Conservation (phyloP, 2,797 vertebrate genomes). For the Cuniculus paca region DNA sequence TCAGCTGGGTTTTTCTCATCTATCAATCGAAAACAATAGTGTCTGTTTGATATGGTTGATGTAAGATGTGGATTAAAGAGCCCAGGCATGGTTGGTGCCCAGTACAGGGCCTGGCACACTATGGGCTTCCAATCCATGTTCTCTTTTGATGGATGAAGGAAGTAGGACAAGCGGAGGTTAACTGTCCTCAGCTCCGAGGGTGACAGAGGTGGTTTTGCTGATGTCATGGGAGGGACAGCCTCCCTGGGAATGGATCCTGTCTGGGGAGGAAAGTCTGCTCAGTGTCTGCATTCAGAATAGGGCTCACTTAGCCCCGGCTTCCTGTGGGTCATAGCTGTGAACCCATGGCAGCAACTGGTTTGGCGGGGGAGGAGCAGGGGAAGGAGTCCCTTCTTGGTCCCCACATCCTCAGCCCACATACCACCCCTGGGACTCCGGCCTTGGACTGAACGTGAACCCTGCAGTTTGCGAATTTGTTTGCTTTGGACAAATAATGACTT, state of each 20-base stretch:
- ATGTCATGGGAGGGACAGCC: constrained; percentile 57
- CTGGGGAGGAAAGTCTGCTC: constrained; percentile 24
- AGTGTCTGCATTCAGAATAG: not conserved
- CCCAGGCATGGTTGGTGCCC: not conserved
- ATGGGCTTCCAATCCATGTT: not conserved
- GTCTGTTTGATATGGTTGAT: not conserved
- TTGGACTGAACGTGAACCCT: constrained; percentile 79
- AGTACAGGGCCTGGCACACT: not conserved
- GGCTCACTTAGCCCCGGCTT: constrained; percentile 6
- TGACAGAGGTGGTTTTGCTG: constrained; percentile 60
- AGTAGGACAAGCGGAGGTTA: not conserved
- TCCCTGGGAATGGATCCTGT: constrained; percentile 16
- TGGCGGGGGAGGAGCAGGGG: not conserved
- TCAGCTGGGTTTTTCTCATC: not conserved
- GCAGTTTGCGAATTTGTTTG: constrained; percentile 83
- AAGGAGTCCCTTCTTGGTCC: constrained; percentile 31
- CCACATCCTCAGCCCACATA: constrained; percentile 66
- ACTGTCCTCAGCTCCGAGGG: constrained; percentile 37
- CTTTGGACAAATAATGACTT: constrained; percentile 85
- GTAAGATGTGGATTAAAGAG: not conserved
- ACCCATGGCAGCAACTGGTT: not conserved
- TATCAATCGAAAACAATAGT: not conserved
- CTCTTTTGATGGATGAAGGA: not conserved
- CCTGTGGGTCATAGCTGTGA: not conserved
- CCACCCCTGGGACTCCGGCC: constrained; percentile 75